Base-by-base conservation (phyloP, 2,113 vertebrate genomes). In the Anguilla japonica region DNA sequence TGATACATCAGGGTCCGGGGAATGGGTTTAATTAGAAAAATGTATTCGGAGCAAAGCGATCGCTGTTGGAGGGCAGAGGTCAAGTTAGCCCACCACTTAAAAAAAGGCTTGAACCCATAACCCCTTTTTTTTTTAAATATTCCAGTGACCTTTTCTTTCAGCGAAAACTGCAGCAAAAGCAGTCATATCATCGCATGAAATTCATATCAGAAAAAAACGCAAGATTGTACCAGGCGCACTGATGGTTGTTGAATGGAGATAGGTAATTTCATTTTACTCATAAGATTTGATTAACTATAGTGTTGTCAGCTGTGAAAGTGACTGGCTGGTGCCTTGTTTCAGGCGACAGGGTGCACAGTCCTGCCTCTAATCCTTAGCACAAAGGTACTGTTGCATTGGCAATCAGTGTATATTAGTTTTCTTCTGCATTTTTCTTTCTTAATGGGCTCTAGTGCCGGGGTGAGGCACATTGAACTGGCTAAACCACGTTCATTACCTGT, bases 11-110 rank as follows among this genome's bases (percentile, higher is more conserved):
- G 53, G 60, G 88, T 89, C 79, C 18, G 63, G 81, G 56, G n/a
- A 39, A 71, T 53, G 53, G 85, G 79, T 85, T 85, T 83, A 83
- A 90, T 88, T 50, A 41, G 82, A 43, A 88, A 29, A 29, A 88
- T 87, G 78, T 89, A 46, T 87, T 83, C 60, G 83, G 83, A 71
- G 26, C 46, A 63, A 81, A 46, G 14, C 18, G 16, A 83, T 71
- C 84, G 20, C 22, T 43, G 53, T 71, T 40, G 84, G 41, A 80
- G 79, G 79, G 34, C 79, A 41, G 39, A 41, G 79, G 79, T 80
- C 40, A 9, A 41, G 71, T 75, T 34, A n/a, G 26, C 71, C 71
- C 16, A 75, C 71, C 71, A 9, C 71, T 75, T 29, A 75, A 75
- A 75, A 75, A 75, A 34, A 75, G 26, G 26, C 11, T 26, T 67